Evolutionary conservation across 2,888 invertebrate species (phyloP).

Genomic region (Thalpophila matura): DNA sequence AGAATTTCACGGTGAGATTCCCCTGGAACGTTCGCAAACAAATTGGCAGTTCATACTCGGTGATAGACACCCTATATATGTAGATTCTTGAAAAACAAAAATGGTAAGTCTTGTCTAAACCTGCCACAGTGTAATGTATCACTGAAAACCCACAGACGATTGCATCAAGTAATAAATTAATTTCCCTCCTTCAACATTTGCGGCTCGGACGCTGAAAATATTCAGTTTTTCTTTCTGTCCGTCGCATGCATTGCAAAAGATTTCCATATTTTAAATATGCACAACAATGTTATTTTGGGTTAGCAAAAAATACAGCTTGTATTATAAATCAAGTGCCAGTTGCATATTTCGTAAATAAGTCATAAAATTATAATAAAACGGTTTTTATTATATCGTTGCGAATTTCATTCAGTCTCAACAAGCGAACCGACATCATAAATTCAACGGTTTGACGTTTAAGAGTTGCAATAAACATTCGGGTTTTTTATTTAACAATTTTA

Average conservation of each 20-base stretch:
- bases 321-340: slow-evolving; percentile 45
- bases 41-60: too few relatives aligned
- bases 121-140: slow-evolving; percentile 31
- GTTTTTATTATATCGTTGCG: slow-evolving; percentile 30
- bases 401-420: slow-evolving; percentile 33
- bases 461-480: slow-evolving; percentile 24
- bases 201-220: slow-evolving; percentile 15
- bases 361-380: slow-evolving; percentile 42
- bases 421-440: slow-evolving; percentile 34
- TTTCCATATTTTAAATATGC: slow-evolving; percentile 45
- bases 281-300: slow-evolving; percentile 6
- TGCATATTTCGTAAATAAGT: slow-evolving; percentile 45
- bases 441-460: slow-evolving; percentile 29
- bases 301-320: slow-evolving; percentile 24
- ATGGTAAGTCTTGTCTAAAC: slow-evolving; percentile 4
- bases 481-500: slow-evolving; percentile 19
- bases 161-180: slow-evolving; percentile 44
- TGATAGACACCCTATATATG: too few relatives aligned
- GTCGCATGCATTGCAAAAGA: slow-evolving; percentile 25
- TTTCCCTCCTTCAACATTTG: slow-evolving; percentile 23
- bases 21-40: too few relatives aligned
- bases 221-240: slow-evolving; percentile 20
- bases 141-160: slow-evolving; percentile 18
- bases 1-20: too few relatives aligned
- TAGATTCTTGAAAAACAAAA: neutral